phyloP scores from a whole-genome alignment of 2,113 vertebrate species.

The Lophius piscatorius region DNA sequence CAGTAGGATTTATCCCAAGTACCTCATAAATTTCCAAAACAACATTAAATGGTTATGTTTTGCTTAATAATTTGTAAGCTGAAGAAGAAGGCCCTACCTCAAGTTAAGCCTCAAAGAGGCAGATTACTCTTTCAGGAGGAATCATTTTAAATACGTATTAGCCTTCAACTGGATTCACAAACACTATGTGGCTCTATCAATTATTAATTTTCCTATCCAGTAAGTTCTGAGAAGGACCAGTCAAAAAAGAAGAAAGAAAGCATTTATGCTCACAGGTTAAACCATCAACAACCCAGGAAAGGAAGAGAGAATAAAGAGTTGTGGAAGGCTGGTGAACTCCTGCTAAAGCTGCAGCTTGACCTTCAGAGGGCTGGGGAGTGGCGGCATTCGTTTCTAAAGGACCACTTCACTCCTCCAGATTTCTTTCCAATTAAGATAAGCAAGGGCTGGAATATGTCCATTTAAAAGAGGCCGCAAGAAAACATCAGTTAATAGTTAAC shows the following conservation, averaged over 20 bases:
- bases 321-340: slow-evolving; percentile 20
- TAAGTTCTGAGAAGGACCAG: slow-evolving; percentile 11
- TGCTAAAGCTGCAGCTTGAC: slow-evolving; percentile 22
- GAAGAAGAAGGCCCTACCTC: slow-evolving; percentile 4
- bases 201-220: slow-evolving; percentile 39
- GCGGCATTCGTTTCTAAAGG: slow-evolving; percentile 57
- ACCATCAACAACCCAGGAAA: slow-evolving; percentile 7
- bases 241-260: slow-evolving; percentile 8
- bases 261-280: slow-evolving; percentile 24
- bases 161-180: slow-evolving; percentile 8
- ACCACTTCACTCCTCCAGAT: slow-evolving; percentile 68
- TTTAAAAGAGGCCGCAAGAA: slow-evolving; percentile 74
- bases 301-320: slow-evolving; percentile 42
- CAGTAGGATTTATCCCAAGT: not conserved
- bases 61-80: slow-evolving; percentile 14
- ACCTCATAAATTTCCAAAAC: slow-evolving; percentile 20
- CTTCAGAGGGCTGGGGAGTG: slow-evolving; percentile 37
- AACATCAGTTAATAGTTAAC: slow-evolving; percentile 78
- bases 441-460: slow-evolving; percentile 67
- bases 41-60: slow-evolving; percentile 18
- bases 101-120: slow-evolving; percentile 15
- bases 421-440: slow-evolving; percentile 79
- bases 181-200: slow-evolving; percentile 28
- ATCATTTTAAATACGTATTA: slow-evolving; percentile 38
- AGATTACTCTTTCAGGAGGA: slow-evolving; percentile 16